Conservation (phyloP, 2,888 invertebrate species). For the Caenorhabditis afra region DNA sequence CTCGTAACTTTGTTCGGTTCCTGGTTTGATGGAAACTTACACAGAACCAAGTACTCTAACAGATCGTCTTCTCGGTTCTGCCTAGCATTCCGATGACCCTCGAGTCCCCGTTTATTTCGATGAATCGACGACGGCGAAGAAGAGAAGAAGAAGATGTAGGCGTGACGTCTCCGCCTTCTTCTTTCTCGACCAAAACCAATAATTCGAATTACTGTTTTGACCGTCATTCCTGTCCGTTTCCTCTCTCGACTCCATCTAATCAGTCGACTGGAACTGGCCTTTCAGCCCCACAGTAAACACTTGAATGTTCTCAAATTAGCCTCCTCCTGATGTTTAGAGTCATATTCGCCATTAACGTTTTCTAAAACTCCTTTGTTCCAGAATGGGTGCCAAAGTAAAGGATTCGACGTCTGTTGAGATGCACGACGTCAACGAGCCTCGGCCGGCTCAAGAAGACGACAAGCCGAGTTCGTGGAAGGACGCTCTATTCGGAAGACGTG, state of each 20-base stretch:
- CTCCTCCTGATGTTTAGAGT: constrained; percentile 22
- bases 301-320: constrained; percentile 35
- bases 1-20: neutral
- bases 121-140: constrained; percentile 11
- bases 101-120: constrained; percentile 13
- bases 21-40: neutral
- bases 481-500: constrained; percentile 68
- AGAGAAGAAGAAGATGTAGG: constrained; percentile 38
- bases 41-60: neutral
- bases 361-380: constrained; percentile 26
- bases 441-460: constrained; percentile 42
- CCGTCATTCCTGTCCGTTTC: constrained; percentile 49
- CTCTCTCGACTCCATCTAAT: constrained; percentile 24
- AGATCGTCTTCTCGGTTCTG: neutral
- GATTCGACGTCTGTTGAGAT: constrained; percentile 55
- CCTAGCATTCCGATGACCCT: constrained; percentile 11
- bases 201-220: constrained; percentile 56
- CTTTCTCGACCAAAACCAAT: constrained; percentile 43
- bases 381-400: constrained; percentile 63
- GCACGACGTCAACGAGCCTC: constrained; percentile 39
- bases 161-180: constrained; percentile 48
- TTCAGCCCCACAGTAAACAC: constrained; percentile 28
- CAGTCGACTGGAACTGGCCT: constrained; percentile 37
- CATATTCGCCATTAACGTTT: neutral
- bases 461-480: constrained; percentile 68